Evolutionary conservation across 2,888 invertebrate species (phyloP), one percentile per base, ranked within the genome.

Genomic region (Deilephila porcellus): DNA sequence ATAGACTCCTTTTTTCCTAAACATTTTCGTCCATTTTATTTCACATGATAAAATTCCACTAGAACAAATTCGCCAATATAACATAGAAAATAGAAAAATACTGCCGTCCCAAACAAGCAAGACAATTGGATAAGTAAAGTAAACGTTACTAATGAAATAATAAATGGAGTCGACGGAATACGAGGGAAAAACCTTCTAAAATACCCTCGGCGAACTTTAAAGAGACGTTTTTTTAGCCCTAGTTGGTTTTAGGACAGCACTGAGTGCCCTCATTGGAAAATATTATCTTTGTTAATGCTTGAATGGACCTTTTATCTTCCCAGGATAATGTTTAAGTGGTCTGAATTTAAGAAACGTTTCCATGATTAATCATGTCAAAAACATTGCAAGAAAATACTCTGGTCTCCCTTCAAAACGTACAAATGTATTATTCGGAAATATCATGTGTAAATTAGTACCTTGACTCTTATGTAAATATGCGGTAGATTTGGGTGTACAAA

Each of bases 121-220:
- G 76, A 79, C 75, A 76, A 78, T 79, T 76, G 75, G 73, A 74
- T n/a, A 62, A 71, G 72, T 77, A 74, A 60, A 73, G 75, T 77
- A 76, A 79, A 77, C 76, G 77, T 71, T 72, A 74, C 77, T 80
- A 81, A 80, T 78, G 76, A 79, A 76, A 77, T 80, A 78, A 79
- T 76, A 78, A 78, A 81, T 78, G 76, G 77, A 29, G 70, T 62
- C 53, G n/a, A 63, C 63, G 25, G 71, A 73, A 71, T 63, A 62
- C 53, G n/a, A 63, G 71, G 34, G 71, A 73, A 71, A 71, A 71
- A 64, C 56, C 72, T 67, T 56, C 64, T 73, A 25, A 45, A 59
- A 56, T 56, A 73, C 45, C 19, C 7, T 59, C n/a, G 63, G 56
- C 20, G 32, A 74, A 64, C 37, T 73, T 73, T 73, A 67, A 56